Base-by-base conservation (phyloP, 2,888 invertebrate species). In the Dione juno region DNA sequence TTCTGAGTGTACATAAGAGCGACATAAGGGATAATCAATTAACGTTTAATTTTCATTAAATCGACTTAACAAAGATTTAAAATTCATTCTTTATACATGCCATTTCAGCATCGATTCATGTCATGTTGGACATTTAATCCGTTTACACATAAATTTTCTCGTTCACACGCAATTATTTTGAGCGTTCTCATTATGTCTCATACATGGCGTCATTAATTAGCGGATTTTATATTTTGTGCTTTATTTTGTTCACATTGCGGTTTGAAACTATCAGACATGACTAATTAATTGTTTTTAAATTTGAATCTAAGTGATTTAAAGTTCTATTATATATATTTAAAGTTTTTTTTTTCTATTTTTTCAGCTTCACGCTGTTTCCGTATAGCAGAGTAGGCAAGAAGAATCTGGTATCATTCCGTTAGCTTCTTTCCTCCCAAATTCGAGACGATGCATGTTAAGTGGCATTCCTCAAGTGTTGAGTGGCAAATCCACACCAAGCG, bases 141-240 rank as follows among this genome's bases (percentile, higher is more conserved):
- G 53, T 45, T 70, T 52, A 61, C 45, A 61, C 43, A 69, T 66
- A 72, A 72, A 72, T 63, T 37, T 48, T 35, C 48, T 14, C 66
- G 43, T 66, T 66, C 63, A 59, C 66, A 67, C 67, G 58, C 59
- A 70, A 59, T 72, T 65, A 72, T 67, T 67, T 58, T 57, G 64
- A 65, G 37, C 70, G 59, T 40, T 67, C 67, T 73, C 64, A 70
- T 67, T 70, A 65, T 65, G 67, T 54, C 65, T 68, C 53, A 65
- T 59, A 53, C 50, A 54, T 7, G 65, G 11, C 19, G 53, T 64
- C 41, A 65, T 59, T 68, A 53, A 71, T 58, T 37, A 71, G 19
- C 21, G 16, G 41, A 41, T 19, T 67, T 28, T 16, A 52, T 50
- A 52, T 48, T 59, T 59, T 16, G 40, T 21, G n/a, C 41, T 14